phyloP scores from a whole-genome alignment of 1,140 invertebrate genomes.

The Apis laboriosa region DNA sequence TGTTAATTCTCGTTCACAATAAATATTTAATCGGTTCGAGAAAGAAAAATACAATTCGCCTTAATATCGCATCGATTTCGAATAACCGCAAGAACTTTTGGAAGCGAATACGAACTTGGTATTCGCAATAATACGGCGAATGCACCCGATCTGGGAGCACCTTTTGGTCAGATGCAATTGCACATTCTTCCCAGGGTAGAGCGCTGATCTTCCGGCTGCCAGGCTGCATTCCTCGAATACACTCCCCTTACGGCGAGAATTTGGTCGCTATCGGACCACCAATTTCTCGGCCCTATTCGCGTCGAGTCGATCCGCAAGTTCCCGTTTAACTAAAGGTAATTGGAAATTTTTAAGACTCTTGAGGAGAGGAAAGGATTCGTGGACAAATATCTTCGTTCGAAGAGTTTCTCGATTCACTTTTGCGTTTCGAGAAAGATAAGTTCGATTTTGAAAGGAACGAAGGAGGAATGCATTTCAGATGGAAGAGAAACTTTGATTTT shows the following conservation, averaged over 20 bases:
- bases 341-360: constrained; percentile 17
- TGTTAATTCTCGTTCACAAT: too few species aligned
- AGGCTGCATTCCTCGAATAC: constrained; percentile 42
- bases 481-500: not conserved
- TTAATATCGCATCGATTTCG: not conserved
- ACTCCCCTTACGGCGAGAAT: constrained; percentile 23
- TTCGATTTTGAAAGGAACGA: not conserved
- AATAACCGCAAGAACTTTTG: not conserved
- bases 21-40: too few species aligned
- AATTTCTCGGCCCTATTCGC: constrained; percentile 20
- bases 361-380: not conserved
- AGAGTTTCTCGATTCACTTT: not conserved
- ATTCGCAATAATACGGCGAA: constrained; percentile 48
- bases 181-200: constrained; percentile 46
- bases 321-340: constrained; percentile 20
- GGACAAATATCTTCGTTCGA: not conserved
- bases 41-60: not conserved
- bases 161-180: constrained; percentile 52
- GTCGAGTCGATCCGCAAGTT: not conserved
- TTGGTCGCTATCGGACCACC: constrained; percentile 12
- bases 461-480: rapidly evolving
- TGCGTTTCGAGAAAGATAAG: not conserved
- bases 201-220: constrained; percentile 25
- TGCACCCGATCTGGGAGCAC: constrained; percentile 10
- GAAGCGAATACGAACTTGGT: constrained; percentile 19